phyloP scores from a whole-genome alignment of 1,140 invertebrate genomes.

The Ceratosolen fusciceps region DNA sequence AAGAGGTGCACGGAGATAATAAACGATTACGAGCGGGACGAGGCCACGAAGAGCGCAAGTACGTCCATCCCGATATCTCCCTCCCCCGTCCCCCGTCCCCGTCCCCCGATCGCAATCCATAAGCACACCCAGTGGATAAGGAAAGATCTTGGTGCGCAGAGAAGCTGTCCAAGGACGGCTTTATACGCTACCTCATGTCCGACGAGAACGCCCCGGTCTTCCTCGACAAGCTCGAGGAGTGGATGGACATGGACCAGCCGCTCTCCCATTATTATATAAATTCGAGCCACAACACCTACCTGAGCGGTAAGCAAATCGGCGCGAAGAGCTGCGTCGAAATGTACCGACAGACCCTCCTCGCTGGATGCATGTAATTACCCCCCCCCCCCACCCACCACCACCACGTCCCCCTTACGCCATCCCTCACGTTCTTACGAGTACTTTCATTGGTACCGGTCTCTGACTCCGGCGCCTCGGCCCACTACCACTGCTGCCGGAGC shows the following conservation, averaged over 20 bases:
- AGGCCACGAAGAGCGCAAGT: constrained; percentile 84
- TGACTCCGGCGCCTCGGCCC: too few relatives aligned
- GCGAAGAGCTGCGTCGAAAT: constrained; percentile 98
- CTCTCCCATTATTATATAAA: constrained; percentile 99
- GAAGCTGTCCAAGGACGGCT: constrained; percentile 93
- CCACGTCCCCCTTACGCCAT: too few relatives aligned
- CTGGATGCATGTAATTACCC: constrained; percentile 85
- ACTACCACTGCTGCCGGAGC: too few relatives aligned
- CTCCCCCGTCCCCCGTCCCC: not conserved
- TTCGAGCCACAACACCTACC: constrained; percentile 99
- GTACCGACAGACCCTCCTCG: constrained; percentile 96
- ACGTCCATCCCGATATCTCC: constrained; percentile 61
- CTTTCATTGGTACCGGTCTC: not conserved
- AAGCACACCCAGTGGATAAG: not conserved
- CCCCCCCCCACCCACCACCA: too few relatives aligned
- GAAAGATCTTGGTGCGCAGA: constrained; percentile 58
- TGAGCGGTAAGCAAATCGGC: constrained; percentile 96
- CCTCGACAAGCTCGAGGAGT: constrained; percentile 96
- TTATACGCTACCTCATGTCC: constrained; percentile 98
- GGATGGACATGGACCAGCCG: constrained; percentile 99
- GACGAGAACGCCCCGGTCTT: constrained; percentile 99
- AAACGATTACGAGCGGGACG: constrained; percentile 90
- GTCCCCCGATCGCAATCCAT: not conserved
- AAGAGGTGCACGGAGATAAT: constrained; percentile 95
- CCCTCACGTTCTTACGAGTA: not conserved